Conservation (phyloP, 2,888 invertebrate genomes). For the Branchinecta sandiegonensis region DNA sequence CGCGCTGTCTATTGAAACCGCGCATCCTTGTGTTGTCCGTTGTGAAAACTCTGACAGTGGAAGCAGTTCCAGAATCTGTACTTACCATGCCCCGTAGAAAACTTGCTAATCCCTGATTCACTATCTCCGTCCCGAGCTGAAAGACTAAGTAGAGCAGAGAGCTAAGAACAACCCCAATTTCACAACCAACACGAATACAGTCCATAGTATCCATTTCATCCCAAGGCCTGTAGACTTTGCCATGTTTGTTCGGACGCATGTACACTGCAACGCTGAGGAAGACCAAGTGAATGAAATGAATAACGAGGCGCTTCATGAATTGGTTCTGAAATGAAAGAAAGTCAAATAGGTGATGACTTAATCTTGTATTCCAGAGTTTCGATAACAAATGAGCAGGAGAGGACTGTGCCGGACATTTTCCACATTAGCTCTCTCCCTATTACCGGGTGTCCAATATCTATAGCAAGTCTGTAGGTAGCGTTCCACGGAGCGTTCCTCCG, state of each 20-base stretch:
- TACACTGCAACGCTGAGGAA: constrained; percentile 82
- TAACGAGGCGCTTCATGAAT: constrained; percentile 75
- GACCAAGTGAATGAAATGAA: constrained; percentile 71
- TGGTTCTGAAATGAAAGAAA: constrained; percentile 51
- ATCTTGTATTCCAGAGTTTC: too few species aligned
- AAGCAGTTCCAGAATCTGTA: constrained; percentile 19
- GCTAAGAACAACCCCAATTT: constrained; percentile 67
- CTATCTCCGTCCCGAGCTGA: constrained; percentile 86
- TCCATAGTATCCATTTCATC: constrained; percentile 32
- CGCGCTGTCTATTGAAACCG: too few species aligned
- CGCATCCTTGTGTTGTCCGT: too few species aligned
- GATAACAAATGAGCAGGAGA: too few species aligned
- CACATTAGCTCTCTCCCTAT: too few species aligned
- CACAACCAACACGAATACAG: constrained; percentile 53
- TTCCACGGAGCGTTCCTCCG: too few species aligned
- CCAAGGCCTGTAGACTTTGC: constrained; percentile 38
- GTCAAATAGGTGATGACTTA: too few species aligned
- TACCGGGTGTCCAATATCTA: too few species aligned
- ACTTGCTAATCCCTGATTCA: constrained; percentile 77
- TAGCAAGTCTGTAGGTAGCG: too few species aligned
- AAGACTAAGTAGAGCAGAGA: constrained; percentile 75
- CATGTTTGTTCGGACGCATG: constrained; percentile 56
- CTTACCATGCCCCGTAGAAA: constrained; percentile 81
- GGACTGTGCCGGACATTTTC: too few species aligned
- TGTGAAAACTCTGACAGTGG: too few species aligned